Evolutionary conservation across 1,140 invertebrate genomes (phyloP), one percentile per base, ranked within the genome.

Genomic region (Drosophila sechellia): DNA sequence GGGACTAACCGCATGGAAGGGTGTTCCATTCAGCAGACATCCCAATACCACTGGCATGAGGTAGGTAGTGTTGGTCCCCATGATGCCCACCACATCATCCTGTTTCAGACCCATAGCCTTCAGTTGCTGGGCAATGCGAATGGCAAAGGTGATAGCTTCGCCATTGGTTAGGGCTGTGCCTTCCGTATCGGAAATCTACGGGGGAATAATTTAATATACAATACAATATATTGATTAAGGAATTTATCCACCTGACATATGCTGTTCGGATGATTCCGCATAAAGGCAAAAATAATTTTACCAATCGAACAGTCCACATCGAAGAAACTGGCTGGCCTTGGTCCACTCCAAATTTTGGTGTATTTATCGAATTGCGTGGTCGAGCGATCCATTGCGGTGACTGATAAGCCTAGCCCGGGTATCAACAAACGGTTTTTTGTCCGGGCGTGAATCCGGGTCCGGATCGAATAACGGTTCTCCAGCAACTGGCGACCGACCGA

Each of bases 281-380:
- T 91, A 50, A 91, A 92, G 4, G 91, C 90, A 39, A 90, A 81
- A 0, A 92, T 52, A 57, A 92, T 84, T 81, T 92, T 92, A 48
- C 91, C 91, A 72, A 91, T 91, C 31, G 90, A 91, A 60, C 89
- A 91, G 42, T 92, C 89, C 25, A 60, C 75, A 76, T 92, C 81
- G 52, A 92, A 92, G 55, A 92, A 92, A 50, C 85, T 76, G 49
- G 77, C 71, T 49, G 87, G 73, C 61, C 90, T 87, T 74, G 89
- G 84, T 68, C 90, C 90, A 69, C 85, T 92, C 90, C 90, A 92
- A 57, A 92, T 75, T 86, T 92, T 91, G 25, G 85, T 92, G 49
- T 92, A 91, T 76, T 91, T 92, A 86, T 92, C 90, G 74, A 85
- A 92, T 54, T 89, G 79, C 31, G 80, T 90, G 61, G 59, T 79